phyloP scores from a whole-genome alignment of 2,113 vertebrate genomes.

The Hirundichthys speculiger region DNA sequence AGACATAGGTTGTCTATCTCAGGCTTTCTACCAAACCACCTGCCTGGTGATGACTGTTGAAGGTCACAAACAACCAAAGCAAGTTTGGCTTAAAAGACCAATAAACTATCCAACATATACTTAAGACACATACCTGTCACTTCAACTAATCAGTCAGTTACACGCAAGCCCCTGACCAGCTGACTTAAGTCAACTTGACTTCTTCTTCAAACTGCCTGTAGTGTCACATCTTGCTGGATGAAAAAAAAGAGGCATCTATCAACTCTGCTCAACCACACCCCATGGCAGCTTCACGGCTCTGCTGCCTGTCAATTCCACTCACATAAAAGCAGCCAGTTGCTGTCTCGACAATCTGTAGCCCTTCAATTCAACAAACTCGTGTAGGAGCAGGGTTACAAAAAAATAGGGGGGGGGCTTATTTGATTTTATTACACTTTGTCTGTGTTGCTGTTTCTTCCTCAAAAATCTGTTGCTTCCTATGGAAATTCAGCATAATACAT shows the following conservation, averaged over 20 bases:
- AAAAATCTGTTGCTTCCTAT: constrained; percentile 19
- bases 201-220: constrained; percentile 48
- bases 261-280: constrained; percentile 55
- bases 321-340: constrained; percentile 59
- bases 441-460: constrained; percentile 1
- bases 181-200: constrained; percentile 45
- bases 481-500: constrained; percentile 12
- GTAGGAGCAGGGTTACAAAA: constrained; percentile 36
- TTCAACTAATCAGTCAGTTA: constrained; percentile 21
- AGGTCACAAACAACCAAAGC: constrained; percentile 15
- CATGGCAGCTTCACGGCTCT: constrained; percentile 50
- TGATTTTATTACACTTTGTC: constrained; percentile 16
- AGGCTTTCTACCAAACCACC: neutral
- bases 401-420: constrained; percentile 8
- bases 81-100: too few species aligned
- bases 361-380: constrained; percentile 61
- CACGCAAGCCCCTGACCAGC: constrained; percentile 23
- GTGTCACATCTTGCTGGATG: neutral
- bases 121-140: constrained; percentile 5
- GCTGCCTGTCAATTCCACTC: constrained; percentile 68
- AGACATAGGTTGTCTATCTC: neutral
- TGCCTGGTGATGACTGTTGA: too few species aligned
- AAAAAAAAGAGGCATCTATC: constrained; percentile 35
- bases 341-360: constrained; percentile 61
- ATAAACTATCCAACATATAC: constrained; percentile 16